phyloP scores from a whole-genome alignment of 2,888 invertebrate genomes.

The Seladonia tumulorum region DNA sequence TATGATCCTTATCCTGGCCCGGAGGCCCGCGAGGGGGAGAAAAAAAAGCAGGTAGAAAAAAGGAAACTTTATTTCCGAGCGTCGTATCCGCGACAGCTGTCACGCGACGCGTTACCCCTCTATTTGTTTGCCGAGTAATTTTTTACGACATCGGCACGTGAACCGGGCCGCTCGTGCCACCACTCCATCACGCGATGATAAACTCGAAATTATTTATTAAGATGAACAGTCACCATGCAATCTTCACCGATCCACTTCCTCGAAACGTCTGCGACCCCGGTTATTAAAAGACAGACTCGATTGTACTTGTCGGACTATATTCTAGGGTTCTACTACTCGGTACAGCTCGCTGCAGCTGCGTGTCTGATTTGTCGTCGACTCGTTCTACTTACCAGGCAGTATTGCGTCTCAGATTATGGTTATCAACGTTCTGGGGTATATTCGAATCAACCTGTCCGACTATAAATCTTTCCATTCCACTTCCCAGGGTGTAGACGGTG shows the following conservation, averaged over 20 bases:
- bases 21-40: background rate
- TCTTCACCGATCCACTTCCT: background rate
- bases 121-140: conserved; percentile 55
- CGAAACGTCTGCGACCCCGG: background rate
- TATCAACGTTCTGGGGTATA: background rate
- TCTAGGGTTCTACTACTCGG: background rate
- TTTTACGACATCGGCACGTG: conserved; percentile 51
- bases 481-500: background rate
- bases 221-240: background rate
- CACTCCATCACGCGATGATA: conserved; percentile 10
- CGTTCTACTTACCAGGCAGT: background rate
- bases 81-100: conserved; percentile 48
- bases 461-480: background rate
- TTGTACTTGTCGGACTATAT: background rate
- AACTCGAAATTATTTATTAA: conserved; percentile 24
- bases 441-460: background rate
- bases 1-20: conserved; percentile 48
- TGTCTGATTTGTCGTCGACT: background rate
- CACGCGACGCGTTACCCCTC: conserved; percentile 50
- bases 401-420: too few relatives aligned
- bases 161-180: background rate
- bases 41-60: background rate
- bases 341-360: background rate
- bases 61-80: conserved; percentile 49
- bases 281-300: background rate